Conservation (phyloP, 2,113 vertebrate species). For the Delphinus delphis region DNA sequence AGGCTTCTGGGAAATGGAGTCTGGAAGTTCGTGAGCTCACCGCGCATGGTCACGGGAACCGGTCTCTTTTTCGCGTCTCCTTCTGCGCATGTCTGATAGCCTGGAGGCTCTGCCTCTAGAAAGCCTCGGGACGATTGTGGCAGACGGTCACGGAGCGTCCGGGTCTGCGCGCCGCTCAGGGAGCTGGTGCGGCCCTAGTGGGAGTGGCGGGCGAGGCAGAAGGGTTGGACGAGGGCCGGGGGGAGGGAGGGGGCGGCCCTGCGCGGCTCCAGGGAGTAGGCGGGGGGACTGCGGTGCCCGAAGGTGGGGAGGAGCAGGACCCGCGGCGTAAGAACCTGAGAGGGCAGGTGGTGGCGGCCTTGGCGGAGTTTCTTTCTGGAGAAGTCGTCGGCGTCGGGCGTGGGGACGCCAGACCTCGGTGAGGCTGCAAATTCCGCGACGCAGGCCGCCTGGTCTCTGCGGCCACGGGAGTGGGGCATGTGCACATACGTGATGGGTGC, state of each 20-base stretch:
- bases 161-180: rapidly evolving
- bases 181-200: neutral
- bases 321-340: neutral
- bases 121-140: rapidly evolving
- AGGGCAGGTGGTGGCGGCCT: neutral
- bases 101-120: rapidly evolving
- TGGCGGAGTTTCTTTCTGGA: neutral
- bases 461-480: neutral
- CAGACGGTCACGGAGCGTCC: rapidly evolving
- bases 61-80: neutral
- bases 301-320: neutral
- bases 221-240: rapidly evolving
- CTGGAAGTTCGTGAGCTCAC: too few relatives aligned
- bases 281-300: rapidly evolving
- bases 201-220: neutral
- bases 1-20: neutral
- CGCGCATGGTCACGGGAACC: rapidly evolving
- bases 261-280: neutral
- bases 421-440: too few relatives aligned
- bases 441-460: neutral
- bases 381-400: neutral
- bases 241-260: neutral
- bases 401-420: too few relatives aligned
- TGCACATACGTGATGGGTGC: neutral
- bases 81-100: neutral